A percentile compares a stretch with the other conserved stretches of the same genome.
phyloP scores from a whole-genome alignment of 1,140 invertebrate species.

The Drosophila pruinosa region DNA sequence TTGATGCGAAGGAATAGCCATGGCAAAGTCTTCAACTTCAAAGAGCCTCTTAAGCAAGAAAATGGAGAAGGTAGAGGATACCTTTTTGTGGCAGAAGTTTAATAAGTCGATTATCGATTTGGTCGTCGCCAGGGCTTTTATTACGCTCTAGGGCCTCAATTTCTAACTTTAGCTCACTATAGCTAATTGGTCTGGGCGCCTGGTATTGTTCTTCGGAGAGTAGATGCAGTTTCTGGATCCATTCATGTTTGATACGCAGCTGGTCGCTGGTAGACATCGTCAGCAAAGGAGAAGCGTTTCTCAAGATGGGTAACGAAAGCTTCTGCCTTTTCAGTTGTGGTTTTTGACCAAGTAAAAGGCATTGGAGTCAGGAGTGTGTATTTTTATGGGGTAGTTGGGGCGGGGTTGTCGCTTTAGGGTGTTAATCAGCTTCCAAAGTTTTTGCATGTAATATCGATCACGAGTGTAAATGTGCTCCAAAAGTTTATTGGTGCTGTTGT shows the following conservation, averaged over 20 bases:
- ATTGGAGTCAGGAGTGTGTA: conserved; percentile 9
- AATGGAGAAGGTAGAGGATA: not conserved
- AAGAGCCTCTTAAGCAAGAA: not conserved
- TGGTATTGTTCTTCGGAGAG: not conserved
- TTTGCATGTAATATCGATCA: not conserved
- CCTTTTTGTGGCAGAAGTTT: not conserved
- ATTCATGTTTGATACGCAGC: no score
- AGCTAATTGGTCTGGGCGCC: conserved; percentile 5
- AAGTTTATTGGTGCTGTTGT: not conserved
- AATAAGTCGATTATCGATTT: not conserved
- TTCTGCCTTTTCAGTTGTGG: no score
- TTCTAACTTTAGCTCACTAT: not conserved
- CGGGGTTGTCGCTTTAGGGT: no score
- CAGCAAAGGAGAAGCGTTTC: not conserved
- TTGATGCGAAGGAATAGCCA: conserved; percentile 5
- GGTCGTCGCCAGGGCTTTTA: no score
- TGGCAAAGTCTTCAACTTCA: not conserved
- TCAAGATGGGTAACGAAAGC: no score
- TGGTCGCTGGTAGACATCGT: not conserved
- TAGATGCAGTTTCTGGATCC: no score
- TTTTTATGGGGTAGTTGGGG: no score
- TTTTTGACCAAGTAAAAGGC: not conserved
- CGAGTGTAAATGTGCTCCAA: not conserved
- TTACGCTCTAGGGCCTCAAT: not conserved
- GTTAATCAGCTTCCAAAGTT: conserved; percentile 3